Conservation (phyloP, 2,113 vertebrate genomes). For the Toxotes jaculatrix region DNA sequence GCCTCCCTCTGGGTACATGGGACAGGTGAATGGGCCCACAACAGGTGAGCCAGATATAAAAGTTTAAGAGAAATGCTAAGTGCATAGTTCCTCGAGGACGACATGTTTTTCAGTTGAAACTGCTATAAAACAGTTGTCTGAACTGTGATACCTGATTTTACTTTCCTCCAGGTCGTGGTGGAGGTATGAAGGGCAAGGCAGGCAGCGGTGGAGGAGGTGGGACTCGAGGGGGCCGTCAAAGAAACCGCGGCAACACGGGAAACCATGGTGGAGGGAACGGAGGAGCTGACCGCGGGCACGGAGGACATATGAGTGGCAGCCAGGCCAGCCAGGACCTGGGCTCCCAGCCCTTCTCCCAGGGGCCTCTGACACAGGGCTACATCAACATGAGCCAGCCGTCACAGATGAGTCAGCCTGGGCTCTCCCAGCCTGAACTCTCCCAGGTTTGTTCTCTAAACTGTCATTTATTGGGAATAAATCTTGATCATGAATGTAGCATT, state of each 20-base stretch:
- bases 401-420: slow-evolving; percentile 97
- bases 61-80: neutral
- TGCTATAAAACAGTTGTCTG: neutral
- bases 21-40: slow-evolving; percentile 91
- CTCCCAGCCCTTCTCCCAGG: slow-evolving; percentile 97
- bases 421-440: slow-evolving; percentile 96
- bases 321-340: slow-evolving; percentile 95
- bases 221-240: slow-evolving; percentile 91
- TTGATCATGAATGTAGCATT: neutral
- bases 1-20: slow-evolving; percentile 92
- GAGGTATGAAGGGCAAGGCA: slow-evolving; percentile 90
- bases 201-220: slow-evolving; percentile 68
- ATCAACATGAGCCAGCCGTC: slow-evolving; percentile 99
- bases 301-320: slow-evolving; percentile 90
- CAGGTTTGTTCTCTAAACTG: slow-evolving; percentile 84
- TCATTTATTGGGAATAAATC: neutral
- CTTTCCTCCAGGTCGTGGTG: slow-evolving; percentile 89
- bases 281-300: slow-evolving; percentile 85
- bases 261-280: slow-evolving; percentile 88
- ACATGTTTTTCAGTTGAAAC: neutral
- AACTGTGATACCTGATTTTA: neutral
- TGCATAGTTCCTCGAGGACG: neutral
- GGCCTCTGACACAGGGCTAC: slow-evolving; percentile 95
- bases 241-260: slow-evolving; percentile 89
- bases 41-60: slow-evolving; percentile 80